Evolutionary conservation across 1,140 invertebrate species (phyloP).

Genomic region (Dendroctonus ponderosae): DNA sequence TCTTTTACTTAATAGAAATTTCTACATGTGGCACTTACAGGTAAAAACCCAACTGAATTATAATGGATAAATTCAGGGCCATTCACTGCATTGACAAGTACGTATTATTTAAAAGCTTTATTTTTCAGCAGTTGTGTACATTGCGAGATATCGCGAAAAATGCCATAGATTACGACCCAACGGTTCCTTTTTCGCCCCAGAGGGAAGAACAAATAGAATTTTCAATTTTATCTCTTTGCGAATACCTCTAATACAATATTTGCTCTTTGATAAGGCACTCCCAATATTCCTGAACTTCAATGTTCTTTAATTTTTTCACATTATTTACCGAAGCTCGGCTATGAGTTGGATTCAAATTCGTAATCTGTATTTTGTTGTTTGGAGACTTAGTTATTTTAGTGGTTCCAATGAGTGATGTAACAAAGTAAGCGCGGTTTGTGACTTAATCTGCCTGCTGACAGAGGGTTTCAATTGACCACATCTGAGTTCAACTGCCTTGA

Average conservation of each 20-base stretch:
- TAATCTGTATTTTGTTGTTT: conserved; percentile 3
- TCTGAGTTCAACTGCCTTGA: too few species aligned
- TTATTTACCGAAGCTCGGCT: conserved; percentile 12
- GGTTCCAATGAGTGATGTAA: too few species aligned
- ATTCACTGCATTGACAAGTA: conserved; percentile 6
- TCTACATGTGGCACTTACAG: too few species aligned
- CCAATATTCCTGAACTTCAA: conserved; percentile 34
- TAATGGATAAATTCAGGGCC: background rate
- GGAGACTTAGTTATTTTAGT: too few species aligned
- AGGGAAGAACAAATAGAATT: conserved; percentile 26
- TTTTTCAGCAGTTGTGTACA: conserved; percentile 15
- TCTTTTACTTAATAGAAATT: too few species aligned
- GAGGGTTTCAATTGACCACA: too few species aligned
- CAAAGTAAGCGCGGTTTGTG: too few species aligned
- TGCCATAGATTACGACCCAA: conserved; percentile 26
- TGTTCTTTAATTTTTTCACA: conserved; percentile 13
- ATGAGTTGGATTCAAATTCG: conserved; percentile 4
- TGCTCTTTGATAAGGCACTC: conserved; percentile 38
- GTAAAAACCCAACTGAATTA: too few species aligned
- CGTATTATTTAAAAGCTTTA: conserved; percentile 5
- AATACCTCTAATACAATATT: conserved; percentile 30
- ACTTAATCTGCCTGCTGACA: too few species aligned
- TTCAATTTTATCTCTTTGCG: conserved; percentile 27
- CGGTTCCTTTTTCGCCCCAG: conserved; percentile 18
- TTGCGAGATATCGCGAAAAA: conserved; percentile 11